Conservation (phyloP, 1,140 invertebrate genomes). For the Drosophila dunni region DNA sequence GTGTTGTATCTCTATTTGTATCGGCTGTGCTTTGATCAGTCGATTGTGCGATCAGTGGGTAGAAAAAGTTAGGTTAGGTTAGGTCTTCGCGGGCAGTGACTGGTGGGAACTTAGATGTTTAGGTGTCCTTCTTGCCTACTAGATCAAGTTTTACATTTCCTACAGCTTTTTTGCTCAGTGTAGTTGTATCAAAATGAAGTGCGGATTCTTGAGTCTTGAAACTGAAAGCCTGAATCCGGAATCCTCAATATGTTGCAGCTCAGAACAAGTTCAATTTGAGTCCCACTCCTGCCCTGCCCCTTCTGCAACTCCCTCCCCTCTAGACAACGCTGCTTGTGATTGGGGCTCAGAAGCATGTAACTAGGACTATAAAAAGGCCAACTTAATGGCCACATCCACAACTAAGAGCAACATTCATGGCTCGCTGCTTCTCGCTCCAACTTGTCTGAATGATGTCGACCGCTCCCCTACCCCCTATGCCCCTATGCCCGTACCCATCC, state of each 20-base stretch:
- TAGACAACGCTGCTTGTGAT: background rate
- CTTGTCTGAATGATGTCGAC: background rate
- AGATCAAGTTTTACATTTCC: too few relatives aligned
- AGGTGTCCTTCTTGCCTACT: too few relatives aligned
- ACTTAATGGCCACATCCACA: constrained; percentile 77
- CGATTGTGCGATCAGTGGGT: too few relatives aligned
- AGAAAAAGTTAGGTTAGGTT: too few relatives aligned
- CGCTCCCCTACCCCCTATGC: background rate
- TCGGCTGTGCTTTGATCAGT: too few relatives aligned
- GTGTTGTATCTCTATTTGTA: too few relatives aligned
- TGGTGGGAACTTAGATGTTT: too few relatives aligned
- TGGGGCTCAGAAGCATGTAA: constrained; percentile 42
- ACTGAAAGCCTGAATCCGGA: background rate
- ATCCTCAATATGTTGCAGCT: constrained; percentile 24
- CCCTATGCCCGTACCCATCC: background rate
- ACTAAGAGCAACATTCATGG: constrained; percentile 79
- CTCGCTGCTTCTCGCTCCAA: constrained; percentile 58
- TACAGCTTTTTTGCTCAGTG: too few relatives aligned
- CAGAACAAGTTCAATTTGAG: constrained; percentile 7
- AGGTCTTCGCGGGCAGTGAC: too few relatives aligned
- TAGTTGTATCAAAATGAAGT: too few relatives aligned
- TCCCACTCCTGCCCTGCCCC: background rate
- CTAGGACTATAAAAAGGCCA: constrained; percentile 74
- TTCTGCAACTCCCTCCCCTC: background rate
- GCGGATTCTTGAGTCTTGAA: too few relatives aligned